Evolutionary conservation across 1,140 invertebrate species (phyloP).

Genomic region (Parasteatoda tepidariorum): DNA sequence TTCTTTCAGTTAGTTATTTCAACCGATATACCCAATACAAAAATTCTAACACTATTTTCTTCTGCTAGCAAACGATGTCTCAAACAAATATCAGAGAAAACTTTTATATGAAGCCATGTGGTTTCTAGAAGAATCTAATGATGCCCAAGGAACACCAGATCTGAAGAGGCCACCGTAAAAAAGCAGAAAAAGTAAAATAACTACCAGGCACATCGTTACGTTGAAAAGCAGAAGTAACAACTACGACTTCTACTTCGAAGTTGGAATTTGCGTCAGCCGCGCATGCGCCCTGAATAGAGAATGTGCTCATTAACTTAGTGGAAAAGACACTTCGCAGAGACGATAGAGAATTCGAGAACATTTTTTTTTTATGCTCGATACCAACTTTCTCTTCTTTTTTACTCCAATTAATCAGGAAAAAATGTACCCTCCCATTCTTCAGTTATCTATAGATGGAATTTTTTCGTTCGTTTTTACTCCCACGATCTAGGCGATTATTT

Average conservation of each 20-base stretch:
- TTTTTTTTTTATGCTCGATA: conserved; percentile 29
- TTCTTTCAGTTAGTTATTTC: no score
- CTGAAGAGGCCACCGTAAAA: not conserved
- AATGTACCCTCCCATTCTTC: conserved; percentile 43
- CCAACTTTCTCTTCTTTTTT: conserved; percentile 43
- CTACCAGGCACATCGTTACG: conserved; percentile 43
- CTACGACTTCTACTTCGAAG: conserved; percentile 17
- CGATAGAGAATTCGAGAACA: conserved; percentile 42
- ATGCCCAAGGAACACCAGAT: conserved; percentile 7
- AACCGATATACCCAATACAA: no score
- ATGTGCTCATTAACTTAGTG: conserved; percentile 57
- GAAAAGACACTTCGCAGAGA: conserved; percentile 48
- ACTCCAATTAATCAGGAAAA: conserved; percentile 58
- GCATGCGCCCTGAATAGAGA: conserved; percentile 29
- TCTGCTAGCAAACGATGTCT: no score
- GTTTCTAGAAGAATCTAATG: conserved; percentile 49
- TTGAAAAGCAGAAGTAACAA: conserved; percentile 45
- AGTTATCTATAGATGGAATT: no score
- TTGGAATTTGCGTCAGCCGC: conserved; percentile 33
- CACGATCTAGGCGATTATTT: conserved; percentile 23
- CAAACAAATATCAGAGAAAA: conserved; percentile 24
- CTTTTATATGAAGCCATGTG: conserved; percentile 33
- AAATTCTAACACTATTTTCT: no score
- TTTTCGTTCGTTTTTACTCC: conserved; percentile 1
- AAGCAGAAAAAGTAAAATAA: conserved; percentile 9